These are phyloP conservation scores for Hippoglossus hippoglossus DNA, from an alignment of 2,797 vertebrate species.

Conservation along the genomic window DNA sequence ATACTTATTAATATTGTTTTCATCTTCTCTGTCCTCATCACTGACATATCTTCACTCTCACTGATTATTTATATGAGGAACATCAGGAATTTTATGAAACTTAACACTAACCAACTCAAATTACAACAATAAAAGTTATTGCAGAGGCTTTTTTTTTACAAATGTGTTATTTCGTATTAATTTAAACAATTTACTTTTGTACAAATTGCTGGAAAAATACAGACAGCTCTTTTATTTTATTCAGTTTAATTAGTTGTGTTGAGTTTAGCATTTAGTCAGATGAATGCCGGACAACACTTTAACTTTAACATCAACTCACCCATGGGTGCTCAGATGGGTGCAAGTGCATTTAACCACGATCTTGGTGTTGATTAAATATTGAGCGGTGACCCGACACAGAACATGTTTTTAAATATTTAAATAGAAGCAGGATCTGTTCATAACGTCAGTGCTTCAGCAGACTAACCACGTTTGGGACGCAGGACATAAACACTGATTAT, in stretches of 20 bases:
- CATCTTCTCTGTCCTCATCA: neutral
- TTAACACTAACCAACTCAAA: neutral
- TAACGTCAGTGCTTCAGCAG: neutral
- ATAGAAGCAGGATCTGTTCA: neutral
- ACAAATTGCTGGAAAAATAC: too few species aligned
- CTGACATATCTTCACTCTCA: neutral
- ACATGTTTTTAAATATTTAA: conserved; percentile 1
- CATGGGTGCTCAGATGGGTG: neutral
- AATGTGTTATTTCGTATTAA: too few species aligned
- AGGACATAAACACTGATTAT: neutral
- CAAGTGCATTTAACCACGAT: neutral
- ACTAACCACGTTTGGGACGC: neutral
- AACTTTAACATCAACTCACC: neutral
- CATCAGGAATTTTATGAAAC: neutral
- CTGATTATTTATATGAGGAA: neutral
- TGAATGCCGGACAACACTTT: neutral
- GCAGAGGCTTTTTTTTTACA: too few species aligned
- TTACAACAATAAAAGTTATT: too few species aligned
- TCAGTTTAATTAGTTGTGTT: too few species aligned
- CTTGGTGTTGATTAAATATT: too few species aligned
- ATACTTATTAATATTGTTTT: conserved; percentile 19
- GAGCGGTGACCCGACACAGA: too few species aligned
- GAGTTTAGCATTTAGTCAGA: too few species aligned
- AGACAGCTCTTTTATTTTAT: too few species aligned
- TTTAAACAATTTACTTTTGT: too few species aligned